Base-by-base conservation (phyloP, 64 coral and sea anemone species). In the Montipora cactus region DNA sequence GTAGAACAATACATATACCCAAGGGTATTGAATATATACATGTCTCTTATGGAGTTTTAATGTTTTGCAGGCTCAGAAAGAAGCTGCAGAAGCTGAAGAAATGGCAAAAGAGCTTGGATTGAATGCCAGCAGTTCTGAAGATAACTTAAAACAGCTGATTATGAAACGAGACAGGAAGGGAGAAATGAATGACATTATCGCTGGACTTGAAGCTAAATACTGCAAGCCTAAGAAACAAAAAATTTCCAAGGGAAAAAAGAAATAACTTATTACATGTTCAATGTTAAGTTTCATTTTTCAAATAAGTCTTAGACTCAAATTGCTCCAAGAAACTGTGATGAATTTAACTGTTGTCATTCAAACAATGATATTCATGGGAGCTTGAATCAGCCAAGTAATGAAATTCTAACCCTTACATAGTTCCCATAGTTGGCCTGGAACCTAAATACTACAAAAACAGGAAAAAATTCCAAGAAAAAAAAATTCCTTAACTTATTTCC, bases 121-220 rank as follows among this genome's bases (percentile, higher is more conserved):
- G 4, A 51, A 73, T 44, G 79, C 13, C 45, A 49, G 87, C 67
- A 87, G 81, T 44, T 68, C 87, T 20, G 94, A 93, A 19, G 89
- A 78, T 82, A 67, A 88, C 52, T 67, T 98, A 16, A 78, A 87
- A 14, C 84, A 93, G 49, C 84, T 98, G 47, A 95, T 98, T 78
- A 45, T 95, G 81, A 96, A 95, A 75, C 53, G 88, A 16, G 83
- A 98, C 8, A 55, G 97, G 71, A 68, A 91, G 49, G 87, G 77
- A 75, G 97, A 82, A 0, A 78, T 99, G 68, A 85, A 99, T 51
- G 80, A 92, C 64, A 94, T 99, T 81, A 83, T 99, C 49, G 94
- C 94, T 80, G 95, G 95, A 20, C 84, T 99, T 9, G 97, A 99
- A 81, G 95, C 95, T 75, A 99, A 99, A 79, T 99, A 99, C 79